phyloP scores from a whole-genome alignment of 2,113 vertebrate genomes.

The Odontesthes bonariensis region DNA sequence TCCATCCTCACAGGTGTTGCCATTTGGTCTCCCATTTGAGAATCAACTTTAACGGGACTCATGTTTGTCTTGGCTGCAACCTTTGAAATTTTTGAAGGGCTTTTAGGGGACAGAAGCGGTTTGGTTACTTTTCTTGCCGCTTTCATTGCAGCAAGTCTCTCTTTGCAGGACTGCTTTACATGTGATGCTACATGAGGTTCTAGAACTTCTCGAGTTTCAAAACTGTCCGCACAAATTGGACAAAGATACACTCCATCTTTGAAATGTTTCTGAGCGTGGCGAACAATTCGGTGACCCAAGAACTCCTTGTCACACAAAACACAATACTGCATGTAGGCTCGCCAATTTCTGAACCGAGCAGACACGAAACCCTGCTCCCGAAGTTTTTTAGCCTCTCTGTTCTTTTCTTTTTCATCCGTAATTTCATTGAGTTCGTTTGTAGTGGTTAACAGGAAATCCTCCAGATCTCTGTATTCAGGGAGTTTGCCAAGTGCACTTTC shows the following conservation, averaged over 20 bases:
- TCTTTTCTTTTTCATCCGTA: constrained; percentile 92
- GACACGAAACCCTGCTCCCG: constrained; percentile 97
- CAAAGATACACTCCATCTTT: constrained; percentile 97
- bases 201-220: constrained; percentile 93
- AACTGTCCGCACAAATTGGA: constrained; percentile 96
- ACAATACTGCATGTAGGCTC: constrained; percentile 99
- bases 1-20: constrained; percentile 85
- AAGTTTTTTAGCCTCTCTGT: constrained; percentile 93
- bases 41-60: constrained; percentile 73
- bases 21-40: constrained; percentile 85
- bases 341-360: constrained; percentile 97
- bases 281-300: constrained; percentile 96
- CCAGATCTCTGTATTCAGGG: constrained; percentile 88
- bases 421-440: constrained; percentile 87
- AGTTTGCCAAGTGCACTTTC: constrained; percentile 79
- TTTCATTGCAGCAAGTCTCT: constrained; percentile 97
- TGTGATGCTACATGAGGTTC: constrained; percentile 98
- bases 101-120: constrained; percentile 73
- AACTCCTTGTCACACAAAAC: constrained; percentile 99
- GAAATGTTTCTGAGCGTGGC: constrained; percentile 97
- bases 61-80: constrained; percentile 83
- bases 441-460: constrained; percentile 88
- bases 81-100: constrained; percentile 70
- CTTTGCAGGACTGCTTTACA: constrained; percentile 98
- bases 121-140: constrained; percentile 87